A percentile compares a stretch with the other conserved stretches of the same genome.
phyloP scores from a whole-genome alignment of 2,797 vertebrate genomes.

The Euphonia xanthogaster region DNA sequence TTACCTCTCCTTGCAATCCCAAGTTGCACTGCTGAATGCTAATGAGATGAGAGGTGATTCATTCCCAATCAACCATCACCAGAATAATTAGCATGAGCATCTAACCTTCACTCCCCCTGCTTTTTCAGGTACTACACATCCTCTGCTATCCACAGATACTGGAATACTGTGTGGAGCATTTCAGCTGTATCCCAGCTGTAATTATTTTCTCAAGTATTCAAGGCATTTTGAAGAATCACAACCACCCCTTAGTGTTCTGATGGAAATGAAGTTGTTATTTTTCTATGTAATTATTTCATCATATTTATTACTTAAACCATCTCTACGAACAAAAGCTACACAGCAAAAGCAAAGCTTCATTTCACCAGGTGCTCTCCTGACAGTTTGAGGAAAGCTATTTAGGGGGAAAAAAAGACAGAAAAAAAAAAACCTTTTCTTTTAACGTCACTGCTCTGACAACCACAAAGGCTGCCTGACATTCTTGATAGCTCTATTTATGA shows the following conservation, averaged over 20 bases:
- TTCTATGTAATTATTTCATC: slow-evolving; percentile 69
- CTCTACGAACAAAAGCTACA: slow-evolving; percentile 46
- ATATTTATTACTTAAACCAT: slow-evolving; percentile 65
- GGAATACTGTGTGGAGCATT: neutral
- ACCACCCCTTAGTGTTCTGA: slow-evolving; percentile 6
- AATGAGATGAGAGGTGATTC: slow-evolving; percentile 40
- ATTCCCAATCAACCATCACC: slow-evolving; percentile 26
- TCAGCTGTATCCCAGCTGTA: slow-evolving; percentile 31
- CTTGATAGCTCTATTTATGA: slow-evolving; percentile 73
- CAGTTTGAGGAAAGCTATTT: slow-evolving; percentile 55
- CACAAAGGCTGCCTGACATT: slow-evolving; percentile 68
- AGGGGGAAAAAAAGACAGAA: neutral
- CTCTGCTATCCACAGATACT: neutral
- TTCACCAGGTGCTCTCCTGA: slow-evolving; percentile 62
- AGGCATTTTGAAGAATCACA: slow-evolving; percentile 50
- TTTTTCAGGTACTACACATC: slow-evolving; percentile 11
- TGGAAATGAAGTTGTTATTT: slow-evolving; percentile 65
- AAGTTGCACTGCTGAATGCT: slow-evolving; percentile 29
- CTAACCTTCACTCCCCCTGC: slow-evolving; percentile 8
- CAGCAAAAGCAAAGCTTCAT: slow-evolving; percentile 42
- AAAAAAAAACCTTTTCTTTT: slow-evolving; percentile 20
- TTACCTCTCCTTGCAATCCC: neutral
- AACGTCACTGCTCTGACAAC: slow-evolving; percentile 66
- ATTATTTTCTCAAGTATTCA: slow-evolving; percentile 51
- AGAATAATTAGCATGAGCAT: slow-evolving; percentile 46